Evolutionary conservation across 1,140 invertebrate genomes (phyloP), one percentile per base, ranked within the genome.

Genomic region (Alviniconcha marisindica): DNA sequence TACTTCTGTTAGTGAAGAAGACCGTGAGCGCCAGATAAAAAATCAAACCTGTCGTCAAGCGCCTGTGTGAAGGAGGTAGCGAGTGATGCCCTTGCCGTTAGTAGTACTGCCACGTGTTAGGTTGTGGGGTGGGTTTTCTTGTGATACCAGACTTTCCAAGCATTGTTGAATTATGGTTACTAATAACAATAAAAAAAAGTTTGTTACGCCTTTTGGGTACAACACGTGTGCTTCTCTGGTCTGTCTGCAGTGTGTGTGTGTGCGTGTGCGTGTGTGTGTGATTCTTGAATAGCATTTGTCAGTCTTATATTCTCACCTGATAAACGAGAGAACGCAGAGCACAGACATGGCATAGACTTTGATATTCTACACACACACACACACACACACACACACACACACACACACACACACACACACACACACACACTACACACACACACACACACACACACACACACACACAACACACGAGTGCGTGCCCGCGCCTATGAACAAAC

Each of bases 61-160:
- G n/a, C n/a, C n/a, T n/a, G n/a, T n/a, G n/a, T n/a, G n/a, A n/a
- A n/a, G n/a, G n/a, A n/a, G n/a, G n/a, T n/a, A n/a, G n/a, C n/a
- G n/a, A n/a, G n/a, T n/a, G n/a, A n/a, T n/a, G n/a, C n/a, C n/a
- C n/a, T n/a, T n/a, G n/a, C n/a, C n/a, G n/a, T n/a, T n/a, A n/a
- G n/a, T n/a, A n/a, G n/a, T n/a, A n/a, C n/a, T n/a, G n/a, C n/a
- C n/a, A n/a, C n/a, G n/a, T n/a, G 5, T 48, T 48, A 10, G 18
- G 44, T 18, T 48, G 18, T 76, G 73, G 73, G 73, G 73, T 28
- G 12, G n/a, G 7, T 3, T 38, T 38, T 38, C 73, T 33, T 76
- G 73, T 76, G 73, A 76, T 76, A 76, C 38, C 40, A 76, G 38
- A 76, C 73, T 76, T 76, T 76, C 42, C 73, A 76, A 44, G 73